Evolutionary conservation across 2,113 vertebrate genomes (phyloP).

Genomic region (Toxotes jaculatrix): DNA sequence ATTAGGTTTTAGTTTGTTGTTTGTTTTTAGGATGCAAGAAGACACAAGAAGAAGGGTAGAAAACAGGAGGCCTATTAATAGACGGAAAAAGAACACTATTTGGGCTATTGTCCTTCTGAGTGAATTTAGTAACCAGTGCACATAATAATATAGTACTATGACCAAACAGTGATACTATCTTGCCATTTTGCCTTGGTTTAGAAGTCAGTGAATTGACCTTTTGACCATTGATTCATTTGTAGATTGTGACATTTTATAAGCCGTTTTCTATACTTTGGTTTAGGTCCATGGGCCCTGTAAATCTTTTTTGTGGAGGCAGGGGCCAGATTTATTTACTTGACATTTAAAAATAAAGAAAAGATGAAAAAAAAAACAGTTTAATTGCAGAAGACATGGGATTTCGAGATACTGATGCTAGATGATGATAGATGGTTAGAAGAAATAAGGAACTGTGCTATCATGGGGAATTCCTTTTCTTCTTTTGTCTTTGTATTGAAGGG

Average conservation of each 20-base stretch:
- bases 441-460: slow-evolving; percentile 10
- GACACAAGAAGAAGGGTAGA: too few species aligned
- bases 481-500: slow-evolving; percentile 41
- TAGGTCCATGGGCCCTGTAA: neutral
- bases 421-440: slow-evolving; percentile 13
- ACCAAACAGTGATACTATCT: too few species aligned
- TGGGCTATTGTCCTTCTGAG: too few species aligned
- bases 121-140: too few species aligned
- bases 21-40: too few species aligned
- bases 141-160: too few species aligned
- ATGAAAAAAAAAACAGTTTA: neutral
- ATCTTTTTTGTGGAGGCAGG: neutral
- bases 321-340: neutral
- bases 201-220: neutral
- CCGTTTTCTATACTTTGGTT: too few species aligned
- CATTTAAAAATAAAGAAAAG: neutral
- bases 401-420: slow-evolving; percentile 1
- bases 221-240: too few species aligned
- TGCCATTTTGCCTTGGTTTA: too few species aligned
- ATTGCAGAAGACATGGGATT: neutral
- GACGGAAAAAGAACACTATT: too few species aligned
- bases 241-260: too few species aligned
- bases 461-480: slow-evolving; percentile 18
- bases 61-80: too few species aligned
- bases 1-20: neutral